Evolutionary conservation across 2,888 invertebrate species (phyloP), one percentile per base, ranked within the genome.

Genomic region (Archips xylosteana): DNA sequence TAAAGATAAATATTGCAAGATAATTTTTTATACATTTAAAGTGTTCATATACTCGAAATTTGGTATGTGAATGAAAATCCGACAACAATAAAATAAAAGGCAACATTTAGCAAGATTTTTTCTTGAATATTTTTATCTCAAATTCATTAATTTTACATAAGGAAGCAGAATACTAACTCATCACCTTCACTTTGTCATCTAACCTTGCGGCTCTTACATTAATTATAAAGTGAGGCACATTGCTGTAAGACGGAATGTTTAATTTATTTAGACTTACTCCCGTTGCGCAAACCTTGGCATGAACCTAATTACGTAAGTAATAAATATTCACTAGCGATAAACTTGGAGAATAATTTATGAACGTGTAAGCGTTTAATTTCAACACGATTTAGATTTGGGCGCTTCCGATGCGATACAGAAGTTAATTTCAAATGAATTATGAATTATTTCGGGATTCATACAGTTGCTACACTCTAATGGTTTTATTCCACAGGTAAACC

Each of bases 251-350:
- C 79, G 84, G 84, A 88, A 87, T 87, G 85, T 84, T 85, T 87
- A 88, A 88, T 88, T 85, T 88, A 88, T 89, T 89, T 84, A 82
- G 81, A 83, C 83, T 83, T 80, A 84, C 85, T 85, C 82, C 82
- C 79, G 82, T 88, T 88, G 83, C 84, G 85, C 83, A 88, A 91
- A 86, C 86, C 86, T 87, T 84, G 81, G 83, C 87, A 86, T 81
- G 84, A 88, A 90, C 87, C 89, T 91, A 91, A 91, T 92, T 92
- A 91, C 86, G 87, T 83, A 86, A 77, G 87, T 85, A 89, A 89
- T 91, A 91, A 91, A 91, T 91, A 90, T 91, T 90, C 89, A 89
- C 89, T 88, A 89, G 87, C 87, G 85, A 91, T 91, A 91, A 92
- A 91, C 87, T 91, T 87, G 79, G 86, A 78, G 88, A 90, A 89